A percentile compares a stretch with the other conserved stretches of the same genome.
These are phyloP conservation scores for Heliconius sara DNA, from an alignment of 2,888 invertebrate genomes.

Conservation along the genomic window DNA sequence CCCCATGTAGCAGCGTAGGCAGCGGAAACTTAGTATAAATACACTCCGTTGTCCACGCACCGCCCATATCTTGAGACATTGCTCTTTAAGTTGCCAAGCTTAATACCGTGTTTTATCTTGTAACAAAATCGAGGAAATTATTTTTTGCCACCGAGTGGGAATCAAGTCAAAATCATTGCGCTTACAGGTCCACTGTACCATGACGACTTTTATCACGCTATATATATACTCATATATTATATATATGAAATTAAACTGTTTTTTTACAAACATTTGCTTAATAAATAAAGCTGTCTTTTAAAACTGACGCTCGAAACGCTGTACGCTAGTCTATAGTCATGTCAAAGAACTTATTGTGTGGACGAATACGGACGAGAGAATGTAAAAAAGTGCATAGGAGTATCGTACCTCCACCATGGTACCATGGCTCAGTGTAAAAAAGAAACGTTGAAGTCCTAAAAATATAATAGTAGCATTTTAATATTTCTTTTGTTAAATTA, in stretches of 20 bases:
- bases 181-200: no score
- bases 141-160: not conserved
- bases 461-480: not conserved
- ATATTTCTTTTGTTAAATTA: not conserved
- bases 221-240: not conserved
- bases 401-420: not conserved
- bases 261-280: not conserved
- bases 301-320: not conserved
- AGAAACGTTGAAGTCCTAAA: not conserved
- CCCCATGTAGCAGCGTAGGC: no score
- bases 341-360: conserved; percentile 11
- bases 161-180: not conserved
- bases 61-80: not conserved
- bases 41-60: no score
- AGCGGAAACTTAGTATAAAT: no score
- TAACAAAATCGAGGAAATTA: not conserved
- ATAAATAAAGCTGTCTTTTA: not conserved
- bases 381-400: not conserved
- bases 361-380: conserved; percentile 1
- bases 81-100: no score
- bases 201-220: not conserved
- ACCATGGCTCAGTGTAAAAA: not conserved
- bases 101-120: no score
- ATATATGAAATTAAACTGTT: not conserved
- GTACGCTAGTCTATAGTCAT: not conserved